A percentile compares a stretch with the other conserved stretches of the same genome.
phyloP scores from a whole-genome alignment of 2,888 invertebrate species.

The Ptychoptera contaminata region DNA sequence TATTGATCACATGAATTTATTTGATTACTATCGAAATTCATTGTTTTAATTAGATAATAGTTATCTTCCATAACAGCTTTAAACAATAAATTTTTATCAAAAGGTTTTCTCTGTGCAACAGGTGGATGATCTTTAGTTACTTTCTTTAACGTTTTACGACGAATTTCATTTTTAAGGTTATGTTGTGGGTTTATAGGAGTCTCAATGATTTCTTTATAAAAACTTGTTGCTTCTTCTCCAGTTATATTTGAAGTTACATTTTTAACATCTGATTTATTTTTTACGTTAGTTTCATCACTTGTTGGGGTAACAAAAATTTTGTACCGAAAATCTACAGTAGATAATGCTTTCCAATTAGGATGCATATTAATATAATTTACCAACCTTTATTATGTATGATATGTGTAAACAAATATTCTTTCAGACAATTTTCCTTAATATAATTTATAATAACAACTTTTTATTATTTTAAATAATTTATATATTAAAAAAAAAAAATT shows the following conservation, averaged over 20 bases:
- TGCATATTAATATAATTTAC: constrained; percentile 16
- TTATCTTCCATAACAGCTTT: constrained; percentile 25
- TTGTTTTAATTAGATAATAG: background rate
- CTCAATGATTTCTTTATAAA: constrained; percentile 21
- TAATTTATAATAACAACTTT: too few relatives aligned
- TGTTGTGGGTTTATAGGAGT: constrained; percentile 3
- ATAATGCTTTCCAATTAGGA: constrained; percentile 27
- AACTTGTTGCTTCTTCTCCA: constrained; percentile 18
- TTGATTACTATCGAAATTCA: background rate
- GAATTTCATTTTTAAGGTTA: background rate
- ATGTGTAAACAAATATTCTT: too few relatives aligned
- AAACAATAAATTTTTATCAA: constrained; percentile 20
- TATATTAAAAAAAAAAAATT: too few relatives aligned
- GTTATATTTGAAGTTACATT: constrained; percentile 12
- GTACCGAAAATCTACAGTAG: constrained; percentile 22
- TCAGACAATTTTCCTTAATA: too few relatives aligned
- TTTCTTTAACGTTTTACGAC: background rate
- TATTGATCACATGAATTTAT: constrained; percentile 45
- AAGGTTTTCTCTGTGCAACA: constrained; percentile 10
- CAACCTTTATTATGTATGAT: too few relatives aligned
- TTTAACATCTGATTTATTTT: constrained; percentile 8
- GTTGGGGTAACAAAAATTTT: constrained; percentile 21
- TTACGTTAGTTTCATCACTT: background rate
- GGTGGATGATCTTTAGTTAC: background rate
- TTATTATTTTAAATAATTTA: too few relatives aligned